phyloP scores from a whole-genome alignment of 1,140 invertebrate species.

The Eriosoma lanigerum region DNA sequence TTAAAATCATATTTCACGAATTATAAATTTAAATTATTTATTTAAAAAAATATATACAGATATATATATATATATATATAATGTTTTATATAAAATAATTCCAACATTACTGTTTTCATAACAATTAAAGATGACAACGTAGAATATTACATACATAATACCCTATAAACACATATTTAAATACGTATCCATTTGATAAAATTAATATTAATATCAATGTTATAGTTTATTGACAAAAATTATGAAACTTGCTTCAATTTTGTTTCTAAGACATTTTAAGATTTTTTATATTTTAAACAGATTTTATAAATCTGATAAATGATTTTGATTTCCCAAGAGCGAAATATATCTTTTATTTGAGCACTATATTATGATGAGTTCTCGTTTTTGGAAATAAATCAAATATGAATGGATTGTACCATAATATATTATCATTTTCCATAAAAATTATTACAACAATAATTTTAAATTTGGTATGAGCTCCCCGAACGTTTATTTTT shows the following conservation, averaged over 20 bases:
- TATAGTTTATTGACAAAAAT: no score
- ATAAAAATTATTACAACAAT: neutral
- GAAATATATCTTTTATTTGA: neutral
- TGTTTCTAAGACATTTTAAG: no score
- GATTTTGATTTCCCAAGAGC: conserved; percentile 29
- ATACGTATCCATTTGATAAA: neutral
- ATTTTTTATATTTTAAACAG: neutral
- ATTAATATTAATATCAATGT: no score
- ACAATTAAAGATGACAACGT: no score
- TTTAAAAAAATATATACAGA: no score
- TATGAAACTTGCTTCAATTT: no score
- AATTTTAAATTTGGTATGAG: neutral
- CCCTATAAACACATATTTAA: neutral
- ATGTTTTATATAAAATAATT: no score
- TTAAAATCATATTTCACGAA: no score
- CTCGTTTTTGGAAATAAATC: neutral
- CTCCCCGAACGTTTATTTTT: neutral
- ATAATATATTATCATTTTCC: neutral
- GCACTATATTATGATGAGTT: neutral
- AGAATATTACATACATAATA: no score
- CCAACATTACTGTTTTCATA: no score
- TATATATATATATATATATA: no score
- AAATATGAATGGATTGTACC: neutral
- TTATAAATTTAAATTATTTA: no score
- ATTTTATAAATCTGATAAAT: neutral